Evolutionary conservation across 2,888 invertebrate species (phyloP).

Genomic region (Drosophila conformis): DNA sequence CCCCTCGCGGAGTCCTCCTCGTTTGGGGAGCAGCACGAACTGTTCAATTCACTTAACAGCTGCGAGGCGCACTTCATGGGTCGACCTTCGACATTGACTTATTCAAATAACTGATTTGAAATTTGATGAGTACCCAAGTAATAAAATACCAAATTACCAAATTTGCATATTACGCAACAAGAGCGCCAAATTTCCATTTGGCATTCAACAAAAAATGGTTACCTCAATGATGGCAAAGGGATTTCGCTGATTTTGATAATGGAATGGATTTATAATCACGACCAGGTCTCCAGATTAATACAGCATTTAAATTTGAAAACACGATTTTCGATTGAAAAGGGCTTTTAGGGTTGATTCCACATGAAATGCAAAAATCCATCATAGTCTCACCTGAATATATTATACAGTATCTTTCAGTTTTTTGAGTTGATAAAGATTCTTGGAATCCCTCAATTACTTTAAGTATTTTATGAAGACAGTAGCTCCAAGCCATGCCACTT

Average conservation of each 20-base stretch:
- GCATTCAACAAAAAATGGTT: slow-evolving; percentile 18
- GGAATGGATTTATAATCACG: slow-evolving; percentile 1
- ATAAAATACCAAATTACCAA: slow-evolving; percentile 59
- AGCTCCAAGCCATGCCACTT: slow-evolving; percentile 3
- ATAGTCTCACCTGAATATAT: neutral
- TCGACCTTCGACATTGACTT: slow-evolving; percentile 62
- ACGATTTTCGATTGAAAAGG: neutral
- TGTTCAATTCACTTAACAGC: slow-evolving; percentile 32
- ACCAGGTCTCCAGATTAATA: neutral
- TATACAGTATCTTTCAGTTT: neutral
- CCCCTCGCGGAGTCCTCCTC: neutral
- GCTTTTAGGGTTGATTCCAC: neutral
- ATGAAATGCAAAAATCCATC: neutral
- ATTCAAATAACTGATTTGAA: slow-evolving; percentile 71
- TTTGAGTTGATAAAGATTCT: no score
- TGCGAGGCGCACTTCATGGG: slow-evolving; percentile 2
- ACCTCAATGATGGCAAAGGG: slow-evolving; percentile 8
- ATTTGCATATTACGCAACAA: slow-evolving; percentile 43
- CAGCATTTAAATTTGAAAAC: neutral
- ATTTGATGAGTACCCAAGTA: slow-evolving; percentile 63
- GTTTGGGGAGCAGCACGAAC: neutral
- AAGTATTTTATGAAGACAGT: no score
- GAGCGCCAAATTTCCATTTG: slow-evolving; percentile 28
- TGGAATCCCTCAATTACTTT: no score
- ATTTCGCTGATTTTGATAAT: slow-evolving; percentile 1